Evolutionary conservation across 2,113 vertebrate genomes (phyloP), one percentile per base, ranked within the genome.

Genomic region (Perca schrenkii): DNA sequence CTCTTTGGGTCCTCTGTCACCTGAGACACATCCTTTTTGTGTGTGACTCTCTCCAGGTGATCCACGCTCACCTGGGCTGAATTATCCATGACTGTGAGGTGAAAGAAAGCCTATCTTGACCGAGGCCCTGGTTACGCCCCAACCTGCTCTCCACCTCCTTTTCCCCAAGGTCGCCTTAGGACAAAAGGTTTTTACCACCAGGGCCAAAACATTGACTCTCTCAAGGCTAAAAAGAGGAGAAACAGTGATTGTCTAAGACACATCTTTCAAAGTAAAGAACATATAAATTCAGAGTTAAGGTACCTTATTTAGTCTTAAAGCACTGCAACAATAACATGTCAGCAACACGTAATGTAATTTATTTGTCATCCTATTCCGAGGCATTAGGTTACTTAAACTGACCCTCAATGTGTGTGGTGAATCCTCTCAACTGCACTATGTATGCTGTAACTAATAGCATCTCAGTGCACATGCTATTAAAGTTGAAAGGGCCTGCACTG

Each of bases 71-170:
- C 64, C 16, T 21, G 1, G 49, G 31, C 61, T 95, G 77, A 95
- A 95, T 95, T 90, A 96, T 95, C 86, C 68, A 96, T 95, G 89
- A 83, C 50, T 76, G 72, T 57, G 83, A 90, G 87, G 73, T 66
- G 85, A 80, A 82, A 84, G 93, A 94, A 94, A 95, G 92, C 64
- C 83, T 91, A 95, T 89, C 92, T 89, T 75, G 68, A 82, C 77
- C 60, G 8, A 60, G 77, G 83, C 36, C 68, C n/a, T 46, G 68
- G 66, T 21, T 78, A 63, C 50, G 14, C 36, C 40, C 65, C 25
- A 69, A 40, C 52, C 83, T 77, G 8, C 56, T 68, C 66, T 54
- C 54, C 77, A 66, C 79, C 79, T 67, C 58, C 50, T 67, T n/a
- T 21, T 47, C 19, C 77, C 6, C 4, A 4, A 54, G 73, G 49